Evolutionary conservation across 2,888 invertebrate genomes (phyloP), one percentile per base, ranked within the genome.

Genomic region (Caenorhabditis auriculariae): DNA sequence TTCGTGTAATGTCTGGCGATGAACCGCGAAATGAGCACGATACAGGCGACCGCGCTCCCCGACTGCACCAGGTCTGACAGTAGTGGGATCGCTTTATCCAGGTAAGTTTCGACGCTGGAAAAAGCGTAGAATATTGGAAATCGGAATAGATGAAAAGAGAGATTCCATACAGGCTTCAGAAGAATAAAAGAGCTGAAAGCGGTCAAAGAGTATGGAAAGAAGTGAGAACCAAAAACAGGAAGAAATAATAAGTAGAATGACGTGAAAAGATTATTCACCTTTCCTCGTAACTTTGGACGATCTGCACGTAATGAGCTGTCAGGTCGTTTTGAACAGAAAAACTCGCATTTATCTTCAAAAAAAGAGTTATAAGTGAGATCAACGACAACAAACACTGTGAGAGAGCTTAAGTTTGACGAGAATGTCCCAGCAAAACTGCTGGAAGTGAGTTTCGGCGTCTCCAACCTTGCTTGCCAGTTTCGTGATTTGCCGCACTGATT

Each of bases 371-470:
- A 5, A 38, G n/a, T 37, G 7, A 39, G 29, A 39, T 2, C 7
- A 27, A 26, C 12, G 21, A 15, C 9, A 15, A 39, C 47, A 17
- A 44, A 72, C 74, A 50, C 62, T 48, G 12, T 52, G 55, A 1
- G 67, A 48, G 29, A 81, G 60, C 52, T 81, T 81, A 37, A 81
- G 39, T 29, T 74, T 71, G 21, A 82, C 54, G 17, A 81, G 62
- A 3, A 81, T 57, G 48, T 82, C 75, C 75, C 78, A 82, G 48
- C 80, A 81, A 49, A 81, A 81, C 29, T 72, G 69, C 28, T 72
- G 74, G 54, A 81, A 81, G 28, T 72, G 66, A 24, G 77, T 72
- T 39, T 80, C 80, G 28, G 71, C 47, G 37, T 81, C 77, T 2
- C 77, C 67, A 15, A 74, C 65, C 57, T 79, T 77, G 19, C 62